Evolutionary conservation across 1,140 invertebrate species (phyloP).

Genomic region (Leguminivora glycinivorella): DNA sequence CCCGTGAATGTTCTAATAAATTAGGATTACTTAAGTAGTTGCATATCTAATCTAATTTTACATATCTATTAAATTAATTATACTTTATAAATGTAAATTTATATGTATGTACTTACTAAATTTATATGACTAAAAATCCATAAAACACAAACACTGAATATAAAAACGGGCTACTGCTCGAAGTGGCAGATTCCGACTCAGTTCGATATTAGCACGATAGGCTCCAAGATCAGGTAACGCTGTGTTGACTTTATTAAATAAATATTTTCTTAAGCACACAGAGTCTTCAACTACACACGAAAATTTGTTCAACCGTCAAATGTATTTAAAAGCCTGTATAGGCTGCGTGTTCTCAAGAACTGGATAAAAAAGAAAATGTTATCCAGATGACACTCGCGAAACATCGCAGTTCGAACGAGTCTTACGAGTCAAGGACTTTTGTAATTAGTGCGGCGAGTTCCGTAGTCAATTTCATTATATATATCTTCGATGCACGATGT

Average conservation of each 20-base stretch:
- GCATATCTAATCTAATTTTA: too few relatives aligned
- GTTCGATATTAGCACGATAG: neutral
- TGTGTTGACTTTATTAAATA: neutral
- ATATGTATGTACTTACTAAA: neutral
- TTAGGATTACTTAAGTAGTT: too few relatives aligned
- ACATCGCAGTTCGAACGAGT: constrained; percentile 11
- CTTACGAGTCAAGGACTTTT: neutral
- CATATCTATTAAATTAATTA: too few relatives aligned
- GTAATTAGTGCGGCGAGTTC: neutral
- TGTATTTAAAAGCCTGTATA: neutral
- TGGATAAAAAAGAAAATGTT: neutral
- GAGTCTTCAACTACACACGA: neutral
- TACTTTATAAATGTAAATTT: too few relatives aligned
- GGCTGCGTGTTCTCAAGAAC: neutral
- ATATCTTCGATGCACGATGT: neutral
- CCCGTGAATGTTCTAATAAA: too few relatives aligned
- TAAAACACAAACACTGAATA: constrained; percentile 2
- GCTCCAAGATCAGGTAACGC: neutral
- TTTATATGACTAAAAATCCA: neutral
- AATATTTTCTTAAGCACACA: constrained; percentile 8
- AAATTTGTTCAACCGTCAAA: neutral
- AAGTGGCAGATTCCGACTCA: neutral
- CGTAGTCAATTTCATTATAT: neutral
- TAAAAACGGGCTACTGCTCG: neutral
- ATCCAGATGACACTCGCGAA: neutral